These are phyloP conservation scores for Sinosuthora webbiana DNA, from an alignment of 2,113 vertebrate genomes.

Conservation along the genomic window DNA sequence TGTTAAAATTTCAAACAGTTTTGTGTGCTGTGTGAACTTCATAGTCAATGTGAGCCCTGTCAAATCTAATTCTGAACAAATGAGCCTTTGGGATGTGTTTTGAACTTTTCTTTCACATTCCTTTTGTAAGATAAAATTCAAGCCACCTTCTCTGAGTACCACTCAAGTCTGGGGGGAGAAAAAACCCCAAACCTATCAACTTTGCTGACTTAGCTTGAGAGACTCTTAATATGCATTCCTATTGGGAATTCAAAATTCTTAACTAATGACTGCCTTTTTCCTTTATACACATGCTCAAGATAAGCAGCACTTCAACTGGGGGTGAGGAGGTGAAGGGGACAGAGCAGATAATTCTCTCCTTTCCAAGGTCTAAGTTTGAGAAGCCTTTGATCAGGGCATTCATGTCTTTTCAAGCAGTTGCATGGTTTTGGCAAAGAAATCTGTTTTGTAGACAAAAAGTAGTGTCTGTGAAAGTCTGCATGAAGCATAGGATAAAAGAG, in stretches of 20 bases:
- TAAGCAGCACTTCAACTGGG: background rate
- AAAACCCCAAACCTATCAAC: background rate
- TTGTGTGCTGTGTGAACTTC: background rate
- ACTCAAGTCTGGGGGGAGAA: background rate
- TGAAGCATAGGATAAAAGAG: background rate
- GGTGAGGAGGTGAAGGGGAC: background rate
- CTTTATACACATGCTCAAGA: background rate
- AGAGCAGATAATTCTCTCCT: background rate
- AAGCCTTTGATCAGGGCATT: background rate
- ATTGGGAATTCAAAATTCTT: background rate
- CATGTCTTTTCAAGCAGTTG: background rate
- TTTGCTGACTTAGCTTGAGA: background rate
- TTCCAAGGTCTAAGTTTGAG: background rate
- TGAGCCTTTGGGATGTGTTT: background rate
- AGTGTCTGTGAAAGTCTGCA: accelerated
- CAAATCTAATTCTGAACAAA: background rate
- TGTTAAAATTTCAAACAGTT: background rate
- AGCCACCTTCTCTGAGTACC: background rate
- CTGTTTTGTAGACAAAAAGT: background rate
- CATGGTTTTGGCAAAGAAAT: background rate
- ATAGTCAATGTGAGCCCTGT: background rate
- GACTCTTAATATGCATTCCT: background rate
- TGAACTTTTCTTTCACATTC: background rate
- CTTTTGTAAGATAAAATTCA: background rate
- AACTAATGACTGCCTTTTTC: background rate